Evolutionary conservation across 1,140 invertebrate genomes (phyloP), one percentile per base, ranked within the genome.

Genomic region (Dysdera silvatica): DNA sequence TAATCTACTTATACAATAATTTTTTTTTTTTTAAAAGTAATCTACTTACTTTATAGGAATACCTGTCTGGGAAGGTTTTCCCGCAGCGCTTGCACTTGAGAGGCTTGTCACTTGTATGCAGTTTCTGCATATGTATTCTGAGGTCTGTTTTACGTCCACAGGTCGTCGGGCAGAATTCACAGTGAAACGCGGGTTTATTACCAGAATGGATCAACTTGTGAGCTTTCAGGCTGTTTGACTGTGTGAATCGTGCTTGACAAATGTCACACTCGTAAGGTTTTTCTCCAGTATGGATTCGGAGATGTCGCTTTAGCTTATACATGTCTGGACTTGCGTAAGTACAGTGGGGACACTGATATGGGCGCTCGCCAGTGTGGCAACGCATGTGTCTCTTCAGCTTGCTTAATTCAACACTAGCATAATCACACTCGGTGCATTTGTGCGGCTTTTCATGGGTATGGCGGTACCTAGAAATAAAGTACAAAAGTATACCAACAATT

Each of bases 321-420:
- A 93, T 96, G 76, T 98, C 95, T 6, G 94, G 94, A 72, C 91
- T 95, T 14, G 95, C 94, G 73, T 98, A 98, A 4, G 91, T 95
- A 79, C 95, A 98, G 77, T 97, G 90, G 0, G 89, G 89, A 75
- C 95, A 98, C 79, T 86, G 86, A 76, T 88, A 89, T 10, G 87
- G 86, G 51, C 86, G 78, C 75, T 87, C 88, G 52, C 87, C 90
- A 2, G 91, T 95, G 73, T 97, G 93, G 74, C 91, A 94, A 29
- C 93, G 82, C 73, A 95, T 91, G 72, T 97, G 94, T 43, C 93
- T 79, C 57, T 93, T 90, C 33, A 96, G 74, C 80, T 96, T 96
- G 48, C 89, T 93, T 48, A 95, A 75, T 76, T 96, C 93, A 0
- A 96, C 93, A 65, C 89, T 92, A 0, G 91, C 89, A 76, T 96